Conservation (phyloP, 2,888 invertebrate species). For the Spilosoma lubricipeda region DNA sequence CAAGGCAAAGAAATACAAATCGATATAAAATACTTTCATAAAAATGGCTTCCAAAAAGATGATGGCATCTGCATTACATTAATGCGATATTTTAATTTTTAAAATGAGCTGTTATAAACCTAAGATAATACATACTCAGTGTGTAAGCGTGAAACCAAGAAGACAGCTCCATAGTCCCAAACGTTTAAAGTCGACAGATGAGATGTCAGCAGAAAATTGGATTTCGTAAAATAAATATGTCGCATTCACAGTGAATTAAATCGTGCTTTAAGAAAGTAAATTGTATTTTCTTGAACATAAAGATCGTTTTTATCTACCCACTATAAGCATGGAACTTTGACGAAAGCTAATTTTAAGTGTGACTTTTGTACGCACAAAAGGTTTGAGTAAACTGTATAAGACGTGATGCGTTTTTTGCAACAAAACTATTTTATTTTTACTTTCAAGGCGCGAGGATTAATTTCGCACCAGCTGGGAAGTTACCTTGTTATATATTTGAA, state of each 20-base stretch:
- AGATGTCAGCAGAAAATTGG: constrained; percentile 87
- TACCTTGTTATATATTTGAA: constrained; percentile 77
- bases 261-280: constrained; percentile 48
- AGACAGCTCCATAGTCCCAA: constrained; percentile 79
- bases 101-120: constrained; percentile 55
- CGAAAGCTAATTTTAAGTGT: constrained; percentile 81
- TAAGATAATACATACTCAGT: constrained; percentile 68
- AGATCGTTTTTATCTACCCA: constrained; percentile 43
- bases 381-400: constrained; percentile 72
- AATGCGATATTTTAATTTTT: constrained; percentile 53
- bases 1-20: neutral
- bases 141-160: constrained; percentile 80
- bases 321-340: constrained; percentile 51
- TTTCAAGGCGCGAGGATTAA: constrained; percentile 69
- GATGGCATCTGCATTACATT: constrained; percentile 9
- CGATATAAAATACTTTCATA: constrained; percentile 10
- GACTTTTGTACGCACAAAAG: constrained; percentile 77
- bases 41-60: constrained; percentile 24
- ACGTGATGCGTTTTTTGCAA: constrained; percentile 66
- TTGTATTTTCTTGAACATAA: constrained; percentile 47
- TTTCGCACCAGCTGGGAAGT: constrained; percentile 62
- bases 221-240: constrained; percentile 86
- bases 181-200: constrained; percentile 85
- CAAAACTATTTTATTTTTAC: constrained; percentile 65
- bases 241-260: constrained; percentile 76